Percentiles rank a stretch among this genome's conserved stretches.
These are phyloP conservation scores for Calcarius lapponicus DNA, from an alignment of 2,797 vertebrate genomes.

Conservation along the genomic window DNA sequence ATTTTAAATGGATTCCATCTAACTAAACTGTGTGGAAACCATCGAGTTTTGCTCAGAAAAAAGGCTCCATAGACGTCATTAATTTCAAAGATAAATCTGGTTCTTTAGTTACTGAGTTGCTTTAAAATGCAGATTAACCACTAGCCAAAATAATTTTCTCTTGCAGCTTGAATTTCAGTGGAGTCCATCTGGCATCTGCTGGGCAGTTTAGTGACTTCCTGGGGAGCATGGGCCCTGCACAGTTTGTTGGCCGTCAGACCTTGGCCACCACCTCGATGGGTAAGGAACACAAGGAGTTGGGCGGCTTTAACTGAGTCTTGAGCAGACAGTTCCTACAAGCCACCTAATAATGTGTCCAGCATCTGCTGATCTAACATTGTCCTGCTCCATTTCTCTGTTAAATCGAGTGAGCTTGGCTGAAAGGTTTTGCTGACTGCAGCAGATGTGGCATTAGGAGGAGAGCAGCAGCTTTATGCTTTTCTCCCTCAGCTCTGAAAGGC, in stretches of 20 bases:
- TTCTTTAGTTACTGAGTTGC: not conserved
- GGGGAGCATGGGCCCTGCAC: constrained; percentile 89
- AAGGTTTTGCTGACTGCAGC: not conserved
- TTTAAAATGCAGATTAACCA: constrained; percentile 36
- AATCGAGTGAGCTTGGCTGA: not conserved
- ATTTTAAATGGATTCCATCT: not conserved
- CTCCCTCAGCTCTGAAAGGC: not conserved
- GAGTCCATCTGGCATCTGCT: constrained; percentile 91
- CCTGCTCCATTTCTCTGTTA: not conserved
- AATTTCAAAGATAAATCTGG: not conserved
- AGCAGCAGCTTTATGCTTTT: not conserved
- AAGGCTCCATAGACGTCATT: not conserved
- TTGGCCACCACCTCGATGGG: constrained; percentile 89
- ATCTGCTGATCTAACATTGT: not conserved
- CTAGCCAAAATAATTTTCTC: constrained; percentile 38
- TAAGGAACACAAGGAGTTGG: constrained; percentile 66
- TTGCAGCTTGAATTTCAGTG: constrained; percentile 95
- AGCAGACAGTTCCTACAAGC: not conserved
- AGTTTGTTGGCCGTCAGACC: constrained; percentile 89
- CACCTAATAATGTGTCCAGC: not conserved
- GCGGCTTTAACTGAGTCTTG: not conserved
- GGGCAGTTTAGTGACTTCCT: constrained; percentile 89
- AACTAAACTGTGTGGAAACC: not conserved
- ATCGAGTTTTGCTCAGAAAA: not conserved
- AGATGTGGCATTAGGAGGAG: not conserved